Percentiles rank a stretch among this genome's conserved stretches.
These are phyloP conservation scores for Gobio gobio DNA, from an alignment of 2,113 vertebrate species.

Conservation along the genomic window DNA sequence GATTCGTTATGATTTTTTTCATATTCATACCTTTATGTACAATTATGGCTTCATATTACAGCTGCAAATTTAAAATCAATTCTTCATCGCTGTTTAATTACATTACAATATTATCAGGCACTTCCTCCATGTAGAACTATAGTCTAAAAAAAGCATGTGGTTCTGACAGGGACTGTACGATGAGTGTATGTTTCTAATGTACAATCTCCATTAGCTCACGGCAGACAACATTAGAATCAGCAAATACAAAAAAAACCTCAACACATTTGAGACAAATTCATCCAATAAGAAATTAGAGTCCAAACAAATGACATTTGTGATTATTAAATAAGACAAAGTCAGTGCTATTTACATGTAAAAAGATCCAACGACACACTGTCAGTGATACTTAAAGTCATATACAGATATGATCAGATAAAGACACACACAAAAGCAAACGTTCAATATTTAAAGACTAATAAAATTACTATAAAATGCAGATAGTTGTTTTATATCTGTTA, in stretches of 20 bases:
- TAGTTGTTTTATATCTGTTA: not conserved
- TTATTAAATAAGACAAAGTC: constrained; percentile 28
- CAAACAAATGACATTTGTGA: not conserved
- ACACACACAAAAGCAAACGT: constrained; percentile 1
- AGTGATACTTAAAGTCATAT: not conserved
- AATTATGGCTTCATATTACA: constrained; percentile 89
- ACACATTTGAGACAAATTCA: constrained; percentile 27
- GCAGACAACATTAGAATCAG: not conserved
- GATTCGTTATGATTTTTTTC: not conserved
- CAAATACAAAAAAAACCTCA: not conserved
- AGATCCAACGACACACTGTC: not conserved
- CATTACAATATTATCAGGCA: constrained; percentile 82
- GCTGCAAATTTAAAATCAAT: constrained; percentile 76
- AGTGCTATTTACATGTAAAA: constrained; percentile 38
- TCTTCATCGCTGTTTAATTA: constrained; percentile 5
- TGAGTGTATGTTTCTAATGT: not conserved
- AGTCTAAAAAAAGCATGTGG: constrained; percentile 57
- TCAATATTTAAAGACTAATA: constrained; percentile 6
- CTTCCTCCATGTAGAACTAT: constrained; percentile 75
- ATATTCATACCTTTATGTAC: constrained; percentile 78
- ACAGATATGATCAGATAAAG: not conserved
- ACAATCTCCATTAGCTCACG: not conserved
- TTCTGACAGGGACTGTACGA: constrained; percentile 11
- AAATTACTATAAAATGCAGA: constrained; percentile 19
- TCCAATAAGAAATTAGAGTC: constrained; percentile 1